Conservation (phyloP, 2,113 vertebrate genomes). For the Notechis scutatus region DNA sequence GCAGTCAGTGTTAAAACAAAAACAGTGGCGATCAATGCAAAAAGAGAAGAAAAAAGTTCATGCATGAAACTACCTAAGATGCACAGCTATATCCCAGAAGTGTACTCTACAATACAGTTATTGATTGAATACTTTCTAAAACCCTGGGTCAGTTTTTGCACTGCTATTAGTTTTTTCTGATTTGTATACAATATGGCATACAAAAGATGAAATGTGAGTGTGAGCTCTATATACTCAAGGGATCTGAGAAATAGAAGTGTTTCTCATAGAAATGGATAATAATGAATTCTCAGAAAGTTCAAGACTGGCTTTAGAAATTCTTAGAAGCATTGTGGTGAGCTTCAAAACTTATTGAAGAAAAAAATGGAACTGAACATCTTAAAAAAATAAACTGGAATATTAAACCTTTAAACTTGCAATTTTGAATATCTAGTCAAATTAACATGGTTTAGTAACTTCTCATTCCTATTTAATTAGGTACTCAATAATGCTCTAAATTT, state of each 20-base stretch:
- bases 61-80: background rate
- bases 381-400: background rate
- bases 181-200: background rate
- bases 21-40: background rate
- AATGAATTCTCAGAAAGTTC: background rate
- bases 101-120: accelerated
- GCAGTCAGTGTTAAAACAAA: conserved; percentile 14
- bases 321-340: background rate
- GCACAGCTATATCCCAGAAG: conserved; percentile 16
- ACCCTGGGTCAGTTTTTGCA: accelerated
- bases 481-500: background rate
- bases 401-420: background rate
- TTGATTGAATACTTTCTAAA: background rate
- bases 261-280: background rate
- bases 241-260: background rate
- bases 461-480: background rate
- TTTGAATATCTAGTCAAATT: background rate
- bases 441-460: background rate
- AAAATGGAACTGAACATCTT: background rate
- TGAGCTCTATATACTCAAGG: background rate
- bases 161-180: background rate
- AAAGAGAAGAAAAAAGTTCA: background rate
- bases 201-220: background rate
- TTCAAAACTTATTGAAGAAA: background rate
- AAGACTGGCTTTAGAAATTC: background rate